Percentiles rank a stretch among this genome's conserved stretches.
Evolutionary conservation across 2,888 invertebrate genomes (phyloP).

Genomic region (Ectemnius cavifrons): DNA sequence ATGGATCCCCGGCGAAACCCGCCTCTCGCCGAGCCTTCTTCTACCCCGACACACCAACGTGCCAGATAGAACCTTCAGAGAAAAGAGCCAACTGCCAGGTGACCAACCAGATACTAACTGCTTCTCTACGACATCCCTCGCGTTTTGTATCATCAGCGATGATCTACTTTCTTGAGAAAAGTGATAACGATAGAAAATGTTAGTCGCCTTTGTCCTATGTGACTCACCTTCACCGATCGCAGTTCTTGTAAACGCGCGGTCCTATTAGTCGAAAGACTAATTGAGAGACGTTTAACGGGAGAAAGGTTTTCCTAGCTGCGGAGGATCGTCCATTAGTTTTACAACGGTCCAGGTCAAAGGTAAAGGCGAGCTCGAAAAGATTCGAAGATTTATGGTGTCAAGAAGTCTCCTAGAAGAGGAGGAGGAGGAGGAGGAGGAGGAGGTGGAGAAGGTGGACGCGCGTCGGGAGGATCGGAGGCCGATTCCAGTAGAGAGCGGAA

Average conservation of each 20-base stretch:
- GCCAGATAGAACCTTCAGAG: not conserved
- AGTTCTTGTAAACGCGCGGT: not conserved
- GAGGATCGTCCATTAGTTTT: slow-evolving; percentile 27
- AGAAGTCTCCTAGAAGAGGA: not conserved
- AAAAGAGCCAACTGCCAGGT: not conserved
- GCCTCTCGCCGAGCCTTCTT: slow-evolving; percentile 17
- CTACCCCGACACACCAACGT: not conserved
- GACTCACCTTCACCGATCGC: not conserved
- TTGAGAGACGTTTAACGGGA: not conserved
- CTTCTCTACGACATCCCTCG: not conserved
- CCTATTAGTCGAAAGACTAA: not conserved
- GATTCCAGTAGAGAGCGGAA: slow-evolving; percentile 10
- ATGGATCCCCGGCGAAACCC: slow-evolving; percentile 52
- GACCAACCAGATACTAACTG: not conserved
- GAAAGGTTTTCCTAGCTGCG: not conserved
- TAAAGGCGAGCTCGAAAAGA: not conserved
- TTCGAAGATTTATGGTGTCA: slow-evolving; percentile 35
- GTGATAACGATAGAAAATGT: not conserved
- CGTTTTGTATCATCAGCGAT: not conserved
- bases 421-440: not conserved
- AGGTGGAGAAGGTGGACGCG: too few relatives aligned
- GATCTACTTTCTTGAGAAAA: not conserved
- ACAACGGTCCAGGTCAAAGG: slow-evolving; percentile 3
- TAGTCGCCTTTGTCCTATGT: too few relatives aligned
- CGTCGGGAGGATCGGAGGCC: too few relatives aligned